Base-by-base conservation (phyloP, 2,888 invertebrate species). In the Ophioninae sp. region DNA sequence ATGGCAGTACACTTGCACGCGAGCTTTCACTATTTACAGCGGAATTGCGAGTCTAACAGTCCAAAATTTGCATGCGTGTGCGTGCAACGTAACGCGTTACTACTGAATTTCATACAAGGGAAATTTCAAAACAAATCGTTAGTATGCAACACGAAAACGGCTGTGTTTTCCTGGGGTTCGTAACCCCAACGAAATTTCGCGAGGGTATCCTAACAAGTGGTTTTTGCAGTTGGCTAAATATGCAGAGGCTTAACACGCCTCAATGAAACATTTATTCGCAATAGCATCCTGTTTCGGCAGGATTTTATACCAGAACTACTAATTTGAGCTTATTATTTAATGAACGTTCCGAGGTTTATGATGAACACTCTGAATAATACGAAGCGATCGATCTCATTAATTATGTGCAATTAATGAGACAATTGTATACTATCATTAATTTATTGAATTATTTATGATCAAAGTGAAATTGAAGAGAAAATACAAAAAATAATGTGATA, bases 21-120 rank as follows among this genome's bases (percentile, higher is more conserved):
- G 51, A 82, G 64, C 69, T 64, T 78, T 78, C 37, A 39, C 37
- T 56, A 78, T 78, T 30, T 61, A 69, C 61, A 44, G 37, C 17
- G 37, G 41, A 63, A 37, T n/a, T 13, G 37, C 41, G 58, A 41
- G 75, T 30, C 39, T 2, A 39, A 39, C 13, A 51, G 44, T 10
- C 39, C 73, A 63, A 30, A 75, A 75, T 80, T 73, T 74, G 39
- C 63, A 75, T 75, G 75, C 63, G 75, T 51, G 56, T 69, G 39
- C 58, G 68, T 75, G 75, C 63, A 75, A 59, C 68, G 37, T 39
- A 63, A 6, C 37, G 74, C 44, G 61, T 68, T 61, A 17, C 68
- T 17, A 51, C 22, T 64, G 56, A 75, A 73, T 75, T 80, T 80
- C 7, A 67, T 69, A 68, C 39, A 51, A 56, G 71, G 71, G 64